Evolutionary conservation across 92 coral and sea anemone species (phyloP).

Genomic region (Porites divaricata): DNA sequence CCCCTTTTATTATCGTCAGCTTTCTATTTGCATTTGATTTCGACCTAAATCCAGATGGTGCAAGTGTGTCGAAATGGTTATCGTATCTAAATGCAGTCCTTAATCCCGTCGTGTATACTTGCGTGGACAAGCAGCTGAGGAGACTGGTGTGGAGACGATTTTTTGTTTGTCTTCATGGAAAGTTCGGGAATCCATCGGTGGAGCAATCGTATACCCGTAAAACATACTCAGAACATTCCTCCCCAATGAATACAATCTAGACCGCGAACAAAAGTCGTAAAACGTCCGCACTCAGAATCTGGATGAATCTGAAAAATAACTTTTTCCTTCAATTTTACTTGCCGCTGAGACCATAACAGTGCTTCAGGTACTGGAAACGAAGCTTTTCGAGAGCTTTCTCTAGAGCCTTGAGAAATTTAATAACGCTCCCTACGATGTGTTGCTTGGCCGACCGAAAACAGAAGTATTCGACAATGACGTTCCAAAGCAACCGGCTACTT

Average conservation of each 20-base stretch:
- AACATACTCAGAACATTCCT: neutral
- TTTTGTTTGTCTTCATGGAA: constrained; percentile 12
- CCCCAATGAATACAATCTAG: neutral
- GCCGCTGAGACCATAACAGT: too few relatives aligned
- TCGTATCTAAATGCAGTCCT: constrained; percentile 81
- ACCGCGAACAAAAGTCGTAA: neutral
- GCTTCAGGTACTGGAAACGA: too few relatives aligned
- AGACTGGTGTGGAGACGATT: constrained; percentile 53
- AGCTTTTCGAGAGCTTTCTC: too few relatives aligned
- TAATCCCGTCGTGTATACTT: constrained; percentile 85
- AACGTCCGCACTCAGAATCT: neutral
- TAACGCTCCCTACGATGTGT: too few relatives aligned
- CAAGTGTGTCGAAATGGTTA: constrained; percentile 84
- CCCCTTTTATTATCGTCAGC: constrained; percentile 85
- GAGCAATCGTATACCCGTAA: neutral
- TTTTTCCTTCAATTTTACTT: too few relatives aligned
- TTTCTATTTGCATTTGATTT: constrained; percentile 57
- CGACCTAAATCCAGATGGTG: constrained; percentile 36
- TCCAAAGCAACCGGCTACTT: too few relatives aligned
- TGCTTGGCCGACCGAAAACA: too few relatives aligned
- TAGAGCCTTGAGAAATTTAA: too few relatives aligned
- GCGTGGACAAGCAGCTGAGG: constrained; percentile 83
- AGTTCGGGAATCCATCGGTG: neutral
- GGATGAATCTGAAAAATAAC: too few relatives aligned
- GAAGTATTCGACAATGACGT: too few relatives aligned